These are phyloP conservation scores for Rotaria macrura DNA, from an alignment of 2,888 invertebrate species.

Conservation along the genomic window DNA sequence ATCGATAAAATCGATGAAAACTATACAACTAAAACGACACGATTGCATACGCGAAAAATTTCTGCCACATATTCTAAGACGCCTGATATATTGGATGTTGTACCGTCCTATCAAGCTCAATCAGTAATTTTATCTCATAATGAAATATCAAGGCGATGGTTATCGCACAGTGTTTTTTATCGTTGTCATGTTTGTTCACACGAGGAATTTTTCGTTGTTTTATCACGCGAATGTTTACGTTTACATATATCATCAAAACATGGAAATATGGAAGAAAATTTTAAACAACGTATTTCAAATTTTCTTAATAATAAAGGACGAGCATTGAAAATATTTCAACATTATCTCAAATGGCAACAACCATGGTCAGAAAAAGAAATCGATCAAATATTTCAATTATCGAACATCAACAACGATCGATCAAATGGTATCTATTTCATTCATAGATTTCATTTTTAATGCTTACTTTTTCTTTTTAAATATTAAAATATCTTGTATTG, in stretches of 20 bases:
- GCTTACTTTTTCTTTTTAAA: neutral
- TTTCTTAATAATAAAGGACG: conserved; percentile 1
- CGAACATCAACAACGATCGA: neutral
- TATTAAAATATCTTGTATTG: too few relatives aligned
- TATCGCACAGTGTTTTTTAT: neutral
- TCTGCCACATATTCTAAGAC: neutral
- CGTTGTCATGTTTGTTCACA: conserved; percentile 5
- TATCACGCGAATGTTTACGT: conserved; percentile 9
- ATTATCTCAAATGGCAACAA: conserved; percentile 1
- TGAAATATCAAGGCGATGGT: neutral
- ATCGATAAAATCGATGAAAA: neutral
- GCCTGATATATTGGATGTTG: neutral
- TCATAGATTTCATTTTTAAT: neutral
- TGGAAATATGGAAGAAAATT: conserved; percentile 19
- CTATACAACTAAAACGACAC: neutral
- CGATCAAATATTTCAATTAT: neutral
- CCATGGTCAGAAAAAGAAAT: conserved; percentile 7
- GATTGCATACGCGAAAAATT: neutral
- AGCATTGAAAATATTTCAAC: neutral
- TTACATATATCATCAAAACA: conserved; percentile 19
- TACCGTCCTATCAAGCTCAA: neutral
- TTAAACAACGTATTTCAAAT: conserved; percentile 16
- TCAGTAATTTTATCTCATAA: neutral
- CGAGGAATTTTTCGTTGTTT: neutral
- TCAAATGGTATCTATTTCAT: neutral